A percentile compares a stretch with the other conserved stretches of the same genome.
Conservation (phyloP, 2,797 vertebrate species). For the Schizopygopsis pylzovi region DNA sequence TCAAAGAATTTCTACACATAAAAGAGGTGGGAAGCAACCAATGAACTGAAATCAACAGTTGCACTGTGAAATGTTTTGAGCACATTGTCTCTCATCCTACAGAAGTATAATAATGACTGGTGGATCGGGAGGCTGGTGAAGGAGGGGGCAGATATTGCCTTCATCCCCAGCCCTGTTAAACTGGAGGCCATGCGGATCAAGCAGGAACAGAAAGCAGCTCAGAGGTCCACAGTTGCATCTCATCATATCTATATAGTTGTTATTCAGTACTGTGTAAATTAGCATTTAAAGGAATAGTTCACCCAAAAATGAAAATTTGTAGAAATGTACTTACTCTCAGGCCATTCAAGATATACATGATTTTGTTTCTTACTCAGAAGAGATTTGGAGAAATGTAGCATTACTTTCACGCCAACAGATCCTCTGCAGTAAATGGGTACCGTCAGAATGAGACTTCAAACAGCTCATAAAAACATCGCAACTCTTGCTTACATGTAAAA, state of each 20-base stretch:
- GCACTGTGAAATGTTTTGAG: not conserved
- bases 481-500: not conserved
- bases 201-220: constrained; percentile 92
- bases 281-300: not conserved
- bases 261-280: not conserved
- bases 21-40: constrained; percentile 85
- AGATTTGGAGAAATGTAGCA: not conserved
- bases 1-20: constrained; percentile 99
- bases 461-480: not conserved
- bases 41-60: not conserved
- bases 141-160: constrained; percentile 94
- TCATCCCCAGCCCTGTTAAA: constrained; percentile 96
- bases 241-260: constrained; percentile 16
- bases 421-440: not conserved
- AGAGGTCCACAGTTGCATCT: constrained; percentile 70
- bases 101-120: constrained; percentile 99
- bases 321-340: not conserved
- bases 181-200: constrained; percentile 94
- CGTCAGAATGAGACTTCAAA: not conserved
- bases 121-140: constrained; percentile 97
- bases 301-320: not conserved
- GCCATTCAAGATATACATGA: too few relatives aligned
- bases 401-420: not conserved
- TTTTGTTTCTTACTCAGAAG: too few relatives aligned
- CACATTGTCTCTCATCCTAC: constrained; percentile 34